Percentiles rank a stretch among this genome's conserved stretches.
Conservation (phyloP, 2,113 vertebrate genomes). For the Xiphophorus couchianus region DNA sequence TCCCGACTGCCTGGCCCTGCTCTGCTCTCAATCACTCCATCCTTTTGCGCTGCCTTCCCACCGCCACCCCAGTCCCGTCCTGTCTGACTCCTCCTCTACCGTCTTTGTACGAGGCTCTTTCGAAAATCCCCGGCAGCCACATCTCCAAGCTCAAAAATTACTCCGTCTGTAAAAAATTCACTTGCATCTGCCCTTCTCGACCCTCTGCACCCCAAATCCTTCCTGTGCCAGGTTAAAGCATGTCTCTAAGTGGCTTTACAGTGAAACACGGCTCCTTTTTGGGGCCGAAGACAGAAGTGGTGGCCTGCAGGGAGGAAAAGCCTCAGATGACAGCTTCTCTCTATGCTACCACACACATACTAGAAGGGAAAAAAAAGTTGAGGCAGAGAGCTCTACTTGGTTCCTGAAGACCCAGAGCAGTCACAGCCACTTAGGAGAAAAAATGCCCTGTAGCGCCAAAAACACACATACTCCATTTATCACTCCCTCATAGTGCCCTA, state of each 20-base stretch:
- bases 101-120: conserved; percentile 27
- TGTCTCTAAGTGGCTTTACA: conserved; percentile 40
- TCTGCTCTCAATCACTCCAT: conserved; percentile 51
- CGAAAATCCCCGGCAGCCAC: conserved; percentile 20
- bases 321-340: conserved; percentile 61
- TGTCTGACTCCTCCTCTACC: conserved; percentile 16
- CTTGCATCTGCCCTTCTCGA: conserved; percentile 20
- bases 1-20: conserved; percentile 47
- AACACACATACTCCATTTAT: conserved; percentile 74
- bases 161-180: conserved; percentile 37
- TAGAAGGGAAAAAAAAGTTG: conserved; percentile 12
- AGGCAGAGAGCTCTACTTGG: conserved; percentile 38
- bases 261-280: conserved; percentile 39
- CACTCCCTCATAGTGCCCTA: conserved; percentile 57
- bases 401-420: conserved; percentile 71
- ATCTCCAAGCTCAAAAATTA: conserved; percentile 22
- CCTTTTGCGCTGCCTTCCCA: conserved; percentile 21
- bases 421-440: conserved; percentile 76
- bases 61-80: not conserved
- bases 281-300: conserved; percentile 21
- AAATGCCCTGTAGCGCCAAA: conserved; percentile 74
- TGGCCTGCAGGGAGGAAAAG: conserved; percentile 49
- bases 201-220: not conserved
- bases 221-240: conserved; percentile 17
- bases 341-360: conserved; percentile 49